Conservation (phyloP, 2,888 invertebrate species). For the Tyria jacobaeae region DNA sequence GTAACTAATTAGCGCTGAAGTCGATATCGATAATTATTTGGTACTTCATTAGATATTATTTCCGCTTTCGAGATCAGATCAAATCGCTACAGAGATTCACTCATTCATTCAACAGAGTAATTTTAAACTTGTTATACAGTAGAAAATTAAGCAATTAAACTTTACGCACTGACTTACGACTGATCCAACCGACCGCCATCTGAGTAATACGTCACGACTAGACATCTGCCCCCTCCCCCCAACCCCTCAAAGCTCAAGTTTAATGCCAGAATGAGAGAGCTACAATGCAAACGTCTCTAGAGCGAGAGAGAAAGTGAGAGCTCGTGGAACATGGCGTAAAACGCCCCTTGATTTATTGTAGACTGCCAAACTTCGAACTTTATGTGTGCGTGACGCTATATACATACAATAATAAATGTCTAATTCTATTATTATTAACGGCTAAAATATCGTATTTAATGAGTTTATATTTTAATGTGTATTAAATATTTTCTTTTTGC, state of each 20-base stretch:
- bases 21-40: conserved; percentile 79
- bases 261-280: conserved; percentile 74
- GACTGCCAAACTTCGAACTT: conserved; percentile 85
- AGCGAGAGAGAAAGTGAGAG: conserved; percentile 74
- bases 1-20: conserved; percentile 79
- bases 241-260: conserved; percentile 73
- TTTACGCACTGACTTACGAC: conserved; percentile 59
- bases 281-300: conserved; percentile 65
- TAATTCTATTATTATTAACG: conserved; percentile 44
- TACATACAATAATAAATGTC: conserved; percentile 49
- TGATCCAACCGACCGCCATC: conserved; percentile 78
- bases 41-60: conserved; percentile 70
- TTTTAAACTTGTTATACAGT: conserved; percentile 42
- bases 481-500: conserved; percentile 26
- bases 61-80: conserved; percentile 50
- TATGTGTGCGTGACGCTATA: conserved; percentile 77
- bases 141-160: conserved; percentile 56
- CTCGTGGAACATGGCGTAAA: conserved; percentile 87
- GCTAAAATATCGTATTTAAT: conserved; percentile 34
- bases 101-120: conserved; percentile 15
- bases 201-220: conserved; percentile 85
- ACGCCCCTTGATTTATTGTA: conserved; percentile 87
- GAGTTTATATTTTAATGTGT: conserved; percentile 17
- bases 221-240: conserved; percentile 80
- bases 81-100: conserved; percentile 9